Evolutionary conservation across 2,113 vertebrate species (phyloP), one percentile per base, ranked within the genome.

Genomic region (Sclerurus mexicanus): DNA sequence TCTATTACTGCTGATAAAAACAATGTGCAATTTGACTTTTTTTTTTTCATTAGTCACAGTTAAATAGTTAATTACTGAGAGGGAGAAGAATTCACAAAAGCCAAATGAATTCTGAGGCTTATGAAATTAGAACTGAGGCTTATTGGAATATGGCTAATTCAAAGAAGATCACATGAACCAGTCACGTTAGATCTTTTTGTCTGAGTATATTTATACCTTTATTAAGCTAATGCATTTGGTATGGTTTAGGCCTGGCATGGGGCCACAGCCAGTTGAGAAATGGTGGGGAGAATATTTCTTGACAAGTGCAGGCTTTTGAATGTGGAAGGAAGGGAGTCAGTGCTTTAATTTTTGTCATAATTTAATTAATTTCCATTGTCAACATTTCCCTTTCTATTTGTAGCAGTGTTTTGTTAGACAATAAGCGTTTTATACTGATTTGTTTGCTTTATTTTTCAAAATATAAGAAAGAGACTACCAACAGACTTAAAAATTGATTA

Each of bases 31-130:
- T 66, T 75, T 85, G 25, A 67, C 30, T 82, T 80, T 89, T 91
- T 87, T 62, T 87, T 62, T 95, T 95, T 75, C 62, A 93, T 90
- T 95, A 90, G 64, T 85, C 62, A 82, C 66, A 46, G 19, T 60
- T 85, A 93, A 94, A 83, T 47, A 78, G 62, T 74, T 90, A 87
- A 75, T 93, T 89, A 89, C 39, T 55, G 47, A 55, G 4, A 2
- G 20, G 66, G 60, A 82, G 78, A 71, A 82, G 71, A 89, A 82
- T 87, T 95, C 69, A 78, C 33, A 25, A 71, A 91, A 74, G 56
- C 2, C 1, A 82, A 91, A 87, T 82, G 17, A 78, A 95, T 93
- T 95, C 58, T 79, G 33, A 82, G 39, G 31, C 31, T 89, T 85
- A 82, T 50, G 74, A 89, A 94, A 74, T 89, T 71, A 78, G 85